These are phyloP conservation scores for Lycaena phlaeas DNA, from an alignment of 2,888 invertebrate species.

Conservation along the genomic window DNA sequence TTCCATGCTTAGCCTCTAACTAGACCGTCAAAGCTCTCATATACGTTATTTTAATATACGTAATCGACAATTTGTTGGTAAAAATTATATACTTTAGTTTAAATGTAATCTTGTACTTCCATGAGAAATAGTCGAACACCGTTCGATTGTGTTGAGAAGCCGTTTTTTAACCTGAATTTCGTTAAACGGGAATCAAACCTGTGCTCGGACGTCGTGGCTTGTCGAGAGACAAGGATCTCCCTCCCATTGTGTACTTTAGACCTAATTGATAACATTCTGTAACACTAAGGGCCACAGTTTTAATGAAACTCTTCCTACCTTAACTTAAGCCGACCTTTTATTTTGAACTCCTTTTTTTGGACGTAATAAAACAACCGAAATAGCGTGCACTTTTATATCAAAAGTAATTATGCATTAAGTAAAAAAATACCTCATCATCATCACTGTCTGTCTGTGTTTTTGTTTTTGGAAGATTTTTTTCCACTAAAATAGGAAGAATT, in stretches of 20 bases:
- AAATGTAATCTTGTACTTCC: too few relatives aligned
- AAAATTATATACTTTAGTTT: too few relatives aligned
- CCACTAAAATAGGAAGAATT: too few relatives aligned
- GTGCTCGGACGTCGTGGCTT: slow-evolving; percentile 41
- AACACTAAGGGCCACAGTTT: slow-evolving; percentile 39
- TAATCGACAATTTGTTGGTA: too few relatives aligned
- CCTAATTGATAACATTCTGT: slow-evolving; percentile 48
- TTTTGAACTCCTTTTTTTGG: too few relatives aligned
- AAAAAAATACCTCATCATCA: too few relatives aligned
- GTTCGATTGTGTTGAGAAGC: slow-evolving; percentile 8
- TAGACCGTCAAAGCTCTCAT: too few relatives aligned
- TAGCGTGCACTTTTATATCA: neutral
- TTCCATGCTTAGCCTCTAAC: too few relatives aligned
- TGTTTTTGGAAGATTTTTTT: too few relatives aligned
- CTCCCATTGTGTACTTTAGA: slow-evolving; percentile 55
- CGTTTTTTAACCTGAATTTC: slow-evolving; percentile 55
- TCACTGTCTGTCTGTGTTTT: too few relatives aligned
- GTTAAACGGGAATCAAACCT: slow-evolving; percentile 55
- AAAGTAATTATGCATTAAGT: neutral
- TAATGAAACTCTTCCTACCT: slow-evolving; percentile 31
- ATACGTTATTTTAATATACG: too few relatives aligned
- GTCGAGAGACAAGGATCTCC: slow-evolving; percentile 53
- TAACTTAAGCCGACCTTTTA: neutral
- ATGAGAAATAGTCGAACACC: neutral
- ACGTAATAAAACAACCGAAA: neutral